Base-by-base conservation (phyloP, 1,140 invertebrate genomes). In the Muscidifurax raptorellus region DNA sequence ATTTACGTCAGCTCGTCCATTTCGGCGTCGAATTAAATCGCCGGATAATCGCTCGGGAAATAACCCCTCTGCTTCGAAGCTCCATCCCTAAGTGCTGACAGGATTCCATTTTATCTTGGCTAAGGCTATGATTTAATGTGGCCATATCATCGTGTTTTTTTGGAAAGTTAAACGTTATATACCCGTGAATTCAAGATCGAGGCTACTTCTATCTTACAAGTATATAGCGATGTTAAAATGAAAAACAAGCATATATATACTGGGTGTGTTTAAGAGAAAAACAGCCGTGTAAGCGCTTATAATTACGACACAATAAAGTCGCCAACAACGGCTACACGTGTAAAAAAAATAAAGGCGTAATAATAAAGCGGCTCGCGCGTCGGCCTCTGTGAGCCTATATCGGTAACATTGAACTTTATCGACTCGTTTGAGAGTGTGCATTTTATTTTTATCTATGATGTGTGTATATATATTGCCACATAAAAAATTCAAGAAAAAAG, bases 401-500 rank as follows among this genome's bases (percentile, higher is more conserved):
- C 25, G 27, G 10, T 67, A 67, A 67, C 64, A 67, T n/a, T 67
- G 25, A 67, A 67, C 64, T 67, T 67, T 67, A 67, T 67, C 64
- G 64, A 67, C 64, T n/a, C 27, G 64, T 52, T 22, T 12, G 47
- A 18, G 12, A 10, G 27, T 67, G 9, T 18, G 64, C 64, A 6
- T 27, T 67, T 67, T 67, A 25, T 25, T 25, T 28, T 67, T 67
- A 67, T 27, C n/a, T 67, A 2, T 12, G 7, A 10, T 18, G 47
- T 15, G 18, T 52, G 47, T 52, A 12, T 13, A 52, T 27, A 67
- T 67, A 15, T n/a, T 67, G 1, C n/a, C 64, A 9, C 10, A 25
- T 67, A n/a, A 67, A 67, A 67, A 67, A 67, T 67, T n/a, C 64
- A 67, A n/a, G 64, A 67, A 27, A 66, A 27, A 67, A 27, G 10